phyloP scores from a whole-genome alignment of 2,113 vertebrate species.

The Haemorhous mexicanus region DNA sequence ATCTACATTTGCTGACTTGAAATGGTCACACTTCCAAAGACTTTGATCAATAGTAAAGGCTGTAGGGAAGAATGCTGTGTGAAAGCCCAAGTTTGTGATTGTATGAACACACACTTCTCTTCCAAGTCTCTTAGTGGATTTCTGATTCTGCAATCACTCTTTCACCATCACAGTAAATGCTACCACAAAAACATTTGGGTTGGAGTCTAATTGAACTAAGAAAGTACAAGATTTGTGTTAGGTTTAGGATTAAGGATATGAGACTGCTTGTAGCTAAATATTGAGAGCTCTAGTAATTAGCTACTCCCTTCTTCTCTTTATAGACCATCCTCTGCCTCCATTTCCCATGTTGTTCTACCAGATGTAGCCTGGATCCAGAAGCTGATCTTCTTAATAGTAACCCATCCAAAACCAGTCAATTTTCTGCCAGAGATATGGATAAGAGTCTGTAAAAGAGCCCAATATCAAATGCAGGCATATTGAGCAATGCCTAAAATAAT shows the following conservation, averaged over 20 bases:
- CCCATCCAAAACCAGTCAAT: neutral
- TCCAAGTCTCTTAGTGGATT: neutral
- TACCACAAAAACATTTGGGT: neutral
- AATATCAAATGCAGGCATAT: neutral
- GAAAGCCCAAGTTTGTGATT: neutral
- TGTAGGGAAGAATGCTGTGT: neutral
- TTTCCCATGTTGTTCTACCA: neutral
- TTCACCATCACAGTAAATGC: neutral
- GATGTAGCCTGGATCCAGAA: neutral
- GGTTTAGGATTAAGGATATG: neutral
- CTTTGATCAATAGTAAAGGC: neutral
- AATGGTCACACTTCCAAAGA: neutral
- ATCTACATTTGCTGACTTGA: neutral
- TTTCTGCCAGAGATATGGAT: neutral
- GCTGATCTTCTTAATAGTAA: neutral
- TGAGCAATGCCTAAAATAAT: neutral
- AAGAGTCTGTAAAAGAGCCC: neutral
- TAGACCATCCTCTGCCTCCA: neutral
- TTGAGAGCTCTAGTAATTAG: neutral
- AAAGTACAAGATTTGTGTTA: neutral
- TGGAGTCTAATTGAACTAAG: neutral
- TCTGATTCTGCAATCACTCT: neutral
- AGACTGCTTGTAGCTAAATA: neutral
- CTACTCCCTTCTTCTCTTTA: neutral
- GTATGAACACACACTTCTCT: neutral